These are phyloP conservation scores for Azorinus chamasolen DNA, from an alignment of 2,888 invertebrate genomes.

Conservation along the genomic window DNA sequence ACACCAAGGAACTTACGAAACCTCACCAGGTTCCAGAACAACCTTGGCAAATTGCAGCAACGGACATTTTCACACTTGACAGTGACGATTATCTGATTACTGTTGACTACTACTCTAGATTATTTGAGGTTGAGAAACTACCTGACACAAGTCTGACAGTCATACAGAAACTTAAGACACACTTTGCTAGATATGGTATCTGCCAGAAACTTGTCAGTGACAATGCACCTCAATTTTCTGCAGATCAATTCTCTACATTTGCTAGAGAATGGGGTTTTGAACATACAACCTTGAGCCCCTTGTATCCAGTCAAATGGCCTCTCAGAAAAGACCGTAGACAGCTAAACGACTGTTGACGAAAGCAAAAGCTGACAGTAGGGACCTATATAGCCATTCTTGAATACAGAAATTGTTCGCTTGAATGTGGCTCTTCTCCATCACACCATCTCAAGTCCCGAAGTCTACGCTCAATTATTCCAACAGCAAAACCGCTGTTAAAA, in stretches of 20 bases:
- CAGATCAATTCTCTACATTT: constrained; percentile 36
- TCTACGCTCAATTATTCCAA: too few species aligned
- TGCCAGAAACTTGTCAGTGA: constrained; percentile 39
- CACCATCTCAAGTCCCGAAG: constrained; percentile 20
- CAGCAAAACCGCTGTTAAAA: too few species aligned
- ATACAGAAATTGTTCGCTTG: constrained; percentile 44
- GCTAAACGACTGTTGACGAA: constrained; percentile 38
- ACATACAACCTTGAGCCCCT: constrained; percentile 42
- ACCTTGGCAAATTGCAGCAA: constrained; percentile 55
- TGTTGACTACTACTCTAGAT: constrained; percentile 55
- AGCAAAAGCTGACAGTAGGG: constrained; percentile 27
- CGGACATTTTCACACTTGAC: constrained; percentile 50
- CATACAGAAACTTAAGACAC: constrained; percentile 41
- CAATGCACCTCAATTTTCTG: constrained; percentile 57
- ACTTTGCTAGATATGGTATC: constrained; percentile 57
- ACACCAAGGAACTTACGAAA: constrained; percentile 45
- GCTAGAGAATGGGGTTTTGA: constrained; percentile 44
- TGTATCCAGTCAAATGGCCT: constrained; percentile 61
- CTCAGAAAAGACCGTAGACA: constrained; percentile 30
- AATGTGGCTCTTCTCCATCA: constrained; percentile 33
- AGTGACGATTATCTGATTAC: constrained; percentile 36
- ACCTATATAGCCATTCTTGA: constrained; percentile 46
- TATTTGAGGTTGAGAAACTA: constrained; percentile 45
- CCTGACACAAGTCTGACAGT: constrained; percentile 35
- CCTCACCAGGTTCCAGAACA: constrained; percentile 40